Evolutionary conservation across 2,113 vertebrate species (phyloP).

Genomic region (Centropristis striata): DNA sequence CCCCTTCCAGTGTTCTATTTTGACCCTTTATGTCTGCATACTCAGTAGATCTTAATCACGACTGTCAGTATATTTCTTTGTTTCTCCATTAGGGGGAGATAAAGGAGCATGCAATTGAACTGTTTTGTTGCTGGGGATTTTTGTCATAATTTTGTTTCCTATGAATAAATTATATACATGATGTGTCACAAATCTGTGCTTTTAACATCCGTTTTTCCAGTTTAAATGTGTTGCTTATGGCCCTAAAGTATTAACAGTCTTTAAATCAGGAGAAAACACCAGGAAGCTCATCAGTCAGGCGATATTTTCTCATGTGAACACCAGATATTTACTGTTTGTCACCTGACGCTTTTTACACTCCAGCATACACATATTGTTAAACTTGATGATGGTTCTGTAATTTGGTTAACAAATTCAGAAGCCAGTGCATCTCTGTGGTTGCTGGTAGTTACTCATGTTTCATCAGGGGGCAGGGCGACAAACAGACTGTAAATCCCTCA

Average conservation of each 20-base stretch:
- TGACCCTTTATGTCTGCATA: no score
- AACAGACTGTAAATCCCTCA: not conserved
- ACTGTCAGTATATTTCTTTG: not conserved
- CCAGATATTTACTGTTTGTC: not conserved
- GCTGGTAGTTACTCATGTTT: not conserved
- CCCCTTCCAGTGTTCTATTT: no score
- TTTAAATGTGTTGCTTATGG: not conserved
- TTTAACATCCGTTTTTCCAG: not conserved
- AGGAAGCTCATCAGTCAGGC: not conserved
- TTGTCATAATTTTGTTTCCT: not conserved
- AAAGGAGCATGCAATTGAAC: constrained; percentile 7
- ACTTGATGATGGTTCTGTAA: no score
- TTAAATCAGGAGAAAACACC: not conserved
- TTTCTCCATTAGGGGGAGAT: constrained; percentile 55
- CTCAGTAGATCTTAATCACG: no score
- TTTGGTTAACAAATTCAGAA: constrained; percentile 1
- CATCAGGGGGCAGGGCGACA: no score
- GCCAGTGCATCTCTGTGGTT: not conserved
- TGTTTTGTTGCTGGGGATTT: no score
- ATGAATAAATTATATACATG: not conserved
- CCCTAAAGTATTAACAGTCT: not conserved
- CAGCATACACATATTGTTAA: not conserved
- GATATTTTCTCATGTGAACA: not conserved
- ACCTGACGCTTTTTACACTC: no score
- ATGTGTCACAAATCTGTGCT: not conserved